phyloP scores from a whole-genome alignment of 1,140 invertebrate genomes.

The Ceratina australensis region DNA sequence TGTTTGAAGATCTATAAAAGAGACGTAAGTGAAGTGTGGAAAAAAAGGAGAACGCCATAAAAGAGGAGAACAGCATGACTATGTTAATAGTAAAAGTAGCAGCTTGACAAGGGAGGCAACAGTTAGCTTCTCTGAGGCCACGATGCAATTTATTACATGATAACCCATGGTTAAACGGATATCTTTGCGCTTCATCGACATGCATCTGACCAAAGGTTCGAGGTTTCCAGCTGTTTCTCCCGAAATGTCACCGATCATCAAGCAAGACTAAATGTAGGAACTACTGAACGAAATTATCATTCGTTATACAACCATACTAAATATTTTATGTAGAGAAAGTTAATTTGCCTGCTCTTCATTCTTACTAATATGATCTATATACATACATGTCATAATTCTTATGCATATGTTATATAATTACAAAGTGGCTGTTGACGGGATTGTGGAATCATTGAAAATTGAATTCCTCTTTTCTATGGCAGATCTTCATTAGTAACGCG shows the following conservation, averaged over 20 bases:
- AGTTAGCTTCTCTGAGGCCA: conserved; percentile 40
- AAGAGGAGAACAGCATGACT: neutral
- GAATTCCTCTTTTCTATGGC: too few species aligned
- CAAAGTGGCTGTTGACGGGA: too few species aligned
- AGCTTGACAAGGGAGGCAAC: conserved; percentile 63
- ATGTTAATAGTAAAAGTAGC: conserved; percentile 12
- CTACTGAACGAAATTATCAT: conserved; percentile 38
- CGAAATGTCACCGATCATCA: conserved; percentile 32
- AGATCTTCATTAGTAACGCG: neutral
- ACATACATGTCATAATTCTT: too few species aligned
- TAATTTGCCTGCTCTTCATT: neutral
- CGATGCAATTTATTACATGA: conserved; percentile 65
- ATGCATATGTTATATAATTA: too few species aligned
- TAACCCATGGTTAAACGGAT: conserved; percentile 58
- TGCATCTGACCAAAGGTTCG: conserved; percentile 29
- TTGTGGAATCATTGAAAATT: too few species aligned
- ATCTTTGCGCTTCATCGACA: conserved; percentile 49
- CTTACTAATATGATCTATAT: neutral
- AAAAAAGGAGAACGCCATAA: conserved; percentile 3
- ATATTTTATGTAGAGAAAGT: neutral
- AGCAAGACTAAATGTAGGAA: conserved; percentile 26
- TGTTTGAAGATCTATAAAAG: conserved; percentile 13
- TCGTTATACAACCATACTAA: conserved; percentile 25
- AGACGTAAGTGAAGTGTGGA: conserved; percentile 29
- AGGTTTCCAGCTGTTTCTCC: conserved; percentile 38